Conservation (phyloP, 2,797 vertebrate genomes). For the Chelidonichthys spinosus region DNA sequence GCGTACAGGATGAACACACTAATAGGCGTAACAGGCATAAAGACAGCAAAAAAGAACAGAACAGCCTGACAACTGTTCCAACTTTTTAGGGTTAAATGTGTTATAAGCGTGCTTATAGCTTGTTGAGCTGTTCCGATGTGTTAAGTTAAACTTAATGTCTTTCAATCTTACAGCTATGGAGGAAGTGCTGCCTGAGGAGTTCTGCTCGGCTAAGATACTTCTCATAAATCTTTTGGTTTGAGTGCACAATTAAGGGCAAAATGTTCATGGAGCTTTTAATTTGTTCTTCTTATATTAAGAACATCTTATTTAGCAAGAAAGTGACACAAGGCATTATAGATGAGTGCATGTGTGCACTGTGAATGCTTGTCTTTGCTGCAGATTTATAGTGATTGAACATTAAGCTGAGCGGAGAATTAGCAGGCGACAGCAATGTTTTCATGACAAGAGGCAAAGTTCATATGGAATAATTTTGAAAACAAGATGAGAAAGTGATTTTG, state of each 20-base stretch:
- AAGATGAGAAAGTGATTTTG: constrained; percentile 15
- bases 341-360: constrained; percentile 5
- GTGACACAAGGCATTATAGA: neutral
- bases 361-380: constrained; percentile 1
- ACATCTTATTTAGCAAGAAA: constrained; percentile 3
- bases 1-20: no score
- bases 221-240: constrained; percentile 7
- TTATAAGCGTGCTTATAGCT: neutral
- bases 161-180: neutral
- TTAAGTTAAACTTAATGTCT: neutral
- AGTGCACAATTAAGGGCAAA: constrained; percentile 1
- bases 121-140: neutral
- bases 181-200: constrained; percentile 3
- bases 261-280: neutral
- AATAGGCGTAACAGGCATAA: no score
- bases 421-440: constrained; percentile 6
- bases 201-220: neutral
- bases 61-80: neutral
- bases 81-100: neutral
- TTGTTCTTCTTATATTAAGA: no score
- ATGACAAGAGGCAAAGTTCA: constrained; percentile 1
- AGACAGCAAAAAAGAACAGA: no score
- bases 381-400: constrained; percentile 18
- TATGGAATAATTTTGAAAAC: constrained; percentile 28
- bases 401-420: constrained; percentile 18